These are phyloP conservation scores for Danaus melanippus DNA, from an alignment of 1,140 invertebrate genomes.

Conservation along the genomic window DNA sequence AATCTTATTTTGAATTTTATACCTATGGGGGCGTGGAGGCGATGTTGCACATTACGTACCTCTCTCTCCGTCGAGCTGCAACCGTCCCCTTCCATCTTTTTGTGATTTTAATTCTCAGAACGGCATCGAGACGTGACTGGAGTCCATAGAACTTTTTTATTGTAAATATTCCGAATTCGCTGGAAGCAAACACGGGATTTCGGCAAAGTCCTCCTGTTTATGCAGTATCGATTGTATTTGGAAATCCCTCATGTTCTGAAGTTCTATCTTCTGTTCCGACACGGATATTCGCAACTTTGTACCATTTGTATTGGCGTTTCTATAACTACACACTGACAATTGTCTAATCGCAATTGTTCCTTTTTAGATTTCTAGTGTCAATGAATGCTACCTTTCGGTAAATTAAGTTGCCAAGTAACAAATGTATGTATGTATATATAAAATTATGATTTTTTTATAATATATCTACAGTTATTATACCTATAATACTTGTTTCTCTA, in stretches of 20 bases:
- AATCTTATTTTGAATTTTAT: constrained; percentile 71
- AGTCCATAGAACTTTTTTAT: constrained; percentile 65
- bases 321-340: too few species aligned
- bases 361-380: too few species aligned
- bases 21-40: constrained; percentile 63
- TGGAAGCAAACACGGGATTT: constrained; percentile 48
- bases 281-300: too few species aligned
- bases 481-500: too few species aligned
- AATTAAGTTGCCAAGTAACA: too few species aligned
- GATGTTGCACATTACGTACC: constrained; percentile 55
- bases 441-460: too few species aligned
- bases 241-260: constrained; percentile 19
- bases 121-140: constrained; percentile 65
- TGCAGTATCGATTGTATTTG: constrained; percentile 26
- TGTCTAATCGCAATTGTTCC: too few species aligned
- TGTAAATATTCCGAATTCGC: constrained; percentile 59
- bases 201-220: constrained; percentile 30
- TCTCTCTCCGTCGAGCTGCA: constrained; percentile 36
- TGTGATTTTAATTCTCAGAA: constrained; percentile 71
- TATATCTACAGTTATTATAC: too few species aligned
- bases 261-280: not conserved
- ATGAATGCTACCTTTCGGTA: too few species aligned
- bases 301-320: too few species aligned
- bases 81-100: constrained; percentile 58
- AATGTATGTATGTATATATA: too few species aligned